These are phyloP conservation scores for Galaxea fascicularis DNA, from an alignment of 92 coral and sea anemone genomes.

Conservation along the genomic window DNA sequence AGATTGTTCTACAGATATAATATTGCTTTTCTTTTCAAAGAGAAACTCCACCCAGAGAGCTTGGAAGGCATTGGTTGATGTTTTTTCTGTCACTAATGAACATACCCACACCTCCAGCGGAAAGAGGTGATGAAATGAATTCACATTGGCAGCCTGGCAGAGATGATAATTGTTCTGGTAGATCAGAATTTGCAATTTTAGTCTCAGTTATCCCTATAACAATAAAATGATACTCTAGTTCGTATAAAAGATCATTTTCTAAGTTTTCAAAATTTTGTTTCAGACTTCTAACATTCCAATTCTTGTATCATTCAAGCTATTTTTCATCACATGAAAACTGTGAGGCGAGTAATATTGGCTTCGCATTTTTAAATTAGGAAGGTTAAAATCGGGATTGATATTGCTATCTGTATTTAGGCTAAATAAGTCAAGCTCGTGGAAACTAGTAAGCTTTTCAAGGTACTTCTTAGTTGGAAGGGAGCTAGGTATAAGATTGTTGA, in stretches of 20 bases:
- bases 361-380: not conserved
- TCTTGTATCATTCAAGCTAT: not conserved
- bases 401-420: not conserved
- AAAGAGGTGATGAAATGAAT: not conserved
- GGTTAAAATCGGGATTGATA: not conserved
- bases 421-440: too few species aligned
- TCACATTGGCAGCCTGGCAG: too few species aligned
- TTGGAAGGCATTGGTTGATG: too few species aligned
- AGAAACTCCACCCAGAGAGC: too few species aligned
- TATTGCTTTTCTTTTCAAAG: too few species aligned
- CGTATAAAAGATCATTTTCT: not conserved
- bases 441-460: not conserved
- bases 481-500: not conserved
- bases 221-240: not conserved
- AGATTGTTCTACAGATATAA: too few species aligned
- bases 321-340: not conserved
- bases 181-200: conserved; percentile 2
- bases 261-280: not conserved
- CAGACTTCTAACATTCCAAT: not conserved
- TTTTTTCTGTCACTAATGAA: not conserved
- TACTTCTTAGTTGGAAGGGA: conserved; percentile 1
- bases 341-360: conserved; percentile 5
- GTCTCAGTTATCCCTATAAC: not conserved
- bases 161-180: too few species aligned
- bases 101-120: too few species aligned